Evolutionary conservation across 2,113 vertebrate genomes (phyloP), one percentile per base, ranked within the genome.

Genomic region (Neopipo cinnamomea): DNA sequence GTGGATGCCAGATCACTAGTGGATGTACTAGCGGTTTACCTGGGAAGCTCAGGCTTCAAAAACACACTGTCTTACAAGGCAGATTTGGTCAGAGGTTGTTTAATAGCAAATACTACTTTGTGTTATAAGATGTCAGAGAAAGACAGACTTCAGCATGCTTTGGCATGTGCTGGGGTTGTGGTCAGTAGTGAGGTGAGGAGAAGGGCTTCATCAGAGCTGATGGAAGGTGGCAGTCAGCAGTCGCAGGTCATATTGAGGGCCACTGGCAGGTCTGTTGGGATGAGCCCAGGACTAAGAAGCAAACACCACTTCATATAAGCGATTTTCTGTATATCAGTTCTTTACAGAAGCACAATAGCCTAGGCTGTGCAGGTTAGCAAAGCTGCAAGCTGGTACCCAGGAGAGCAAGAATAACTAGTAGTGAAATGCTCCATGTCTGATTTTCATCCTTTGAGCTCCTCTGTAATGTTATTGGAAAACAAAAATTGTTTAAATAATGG

Each of bases 401-500:
- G 90, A 86, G 82, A 92, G 90, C 67, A 85, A 67, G 85, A 77
- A n/a, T 80, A 81, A 58, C 81, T 42, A 37, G 63, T 52, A 55
- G 72, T 90, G 72, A 92, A 93, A 91, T 16, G 28, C 89, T 95
- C 49, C 73, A 3, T 42, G 55, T 88, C 88, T 73, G 59, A 90
- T 88, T 94, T 86, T 91, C 66, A 81, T 94, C 87, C 61, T 95
- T 95, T 92, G 84, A 91, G 84, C 84, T 94, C 44, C 46, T 89
- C 66, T 78, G 33, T 87, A 72, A 92, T 62, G 68, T 86, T 93
- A 94, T 12, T 94, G 88, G 84, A 79, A 95, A 94, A 94, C 80
- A 96, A 92, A 95, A 95, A 80, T 72, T 87, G 92, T 89, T 96
- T 96, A 87, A 96, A 92, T 95, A 92, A 95, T 89, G 80, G 58